These are phyloP conservation scores for Glyptemys insculpta DNA, from an alignment of 2,797 vertebrate species.

Conservation along the genomic window DNA sequence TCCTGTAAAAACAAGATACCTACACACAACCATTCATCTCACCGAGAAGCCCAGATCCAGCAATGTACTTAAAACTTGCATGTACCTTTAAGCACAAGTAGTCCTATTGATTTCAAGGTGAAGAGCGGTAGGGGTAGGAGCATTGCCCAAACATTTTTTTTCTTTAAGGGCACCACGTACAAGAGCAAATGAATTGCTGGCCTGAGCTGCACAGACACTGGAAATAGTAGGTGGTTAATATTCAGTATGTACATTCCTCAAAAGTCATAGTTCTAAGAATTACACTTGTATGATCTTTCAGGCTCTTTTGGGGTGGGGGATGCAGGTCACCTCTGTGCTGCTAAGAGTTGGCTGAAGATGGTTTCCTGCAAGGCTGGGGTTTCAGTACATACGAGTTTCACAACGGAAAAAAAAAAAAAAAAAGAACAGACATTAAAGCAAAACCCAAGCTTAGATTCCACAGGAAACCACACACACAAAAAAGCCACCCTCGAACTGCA, in stretches of 20 bases:
- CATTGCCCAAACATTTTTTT: neutral
- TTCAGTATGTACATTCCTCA: constrained; percentile 33
- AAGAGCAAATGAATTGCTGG: neutral
- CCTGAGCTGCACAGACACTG: constrained; percentile 16
- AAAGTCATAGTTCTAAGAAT: neutral
- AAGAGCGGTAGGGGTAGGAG: neutral
- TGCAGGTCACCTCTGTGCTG: constrained; percentile 8
- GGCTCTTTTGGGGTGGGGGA: constrained; percentile 13
- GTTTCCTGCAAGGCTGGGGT: constrained; percentile 60
- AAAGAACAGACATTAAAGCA: constrained; percentile 13
- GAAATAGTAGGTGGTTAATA: constrained; percentile 63
- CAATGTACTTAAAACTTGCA: neutral
- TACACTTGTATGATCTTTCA: constrained; percentile 54
- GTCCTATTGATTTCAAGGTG: neutral
- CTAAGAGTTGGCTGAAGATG: constrained; percentile 52
- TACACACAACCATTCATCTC: neutral
- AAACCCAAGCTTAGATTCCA: constrained; percentile 58
- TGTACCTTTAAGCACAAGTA: neutral
- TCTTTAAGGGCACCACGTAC: constrained; percentile 9
- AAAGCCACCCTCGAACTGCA: constrained; percentile 43
- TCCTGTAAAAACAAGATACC: neutral
- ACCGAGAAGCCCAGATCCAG: neutral
- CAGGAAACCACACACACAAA: constrained; percentile 69
- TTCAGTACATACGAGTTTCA: constrained; percentile 4
- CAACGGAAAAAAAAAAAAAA: neutral